Evolutionary conservation across 2,113 vertebrate genomes (phyloP), one percentile per base, ranked within the genome.

Genomic region (Ptyas mucosa): DNA sequence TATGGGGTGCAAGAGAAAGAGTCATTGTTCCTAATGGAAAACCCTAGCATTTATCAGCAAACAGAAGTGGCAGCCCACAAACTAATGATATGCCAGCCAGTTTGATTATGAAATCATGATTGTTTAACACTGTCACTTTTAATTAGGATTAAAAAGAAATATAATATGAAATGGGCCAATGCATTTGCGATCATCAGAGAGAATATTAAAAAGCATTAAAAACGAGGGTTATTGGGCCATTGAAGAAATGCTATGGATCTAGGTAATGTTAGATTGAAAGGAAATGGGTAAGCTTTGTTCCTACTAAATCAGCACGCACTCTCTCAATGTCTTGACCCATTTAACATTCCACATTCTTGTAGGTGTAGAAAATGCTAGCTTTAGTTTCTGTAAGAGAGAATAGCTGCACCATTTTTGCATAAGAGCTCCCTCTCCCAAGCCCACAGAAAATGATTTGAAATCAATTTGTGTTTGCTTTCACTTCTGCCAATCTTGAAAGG

Each of bases 51-150:
- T 96, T 96, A 94, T 94, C 96, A 94, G 94, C 90, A 96, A 95
- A 96, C 95, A 95, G 93, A 96, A 95, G 91, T 91, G 85, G 54
- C 69, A 94, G 87, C 93, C 1, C 26, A 85, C 91, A 95, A 96
- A 94, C 92, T 94, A 97, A 96, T 96, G 94, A 94, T 86, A 89
- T 95, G 94, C 88, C 55, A 93, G 95, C 89, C 96, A 94, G 97
- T 96, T 95, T 96, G 96, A 97, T 97, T 97, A 95, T 94, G 95
- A 88, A 94, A 93, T 94, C 94, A 95, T 92, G 92, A 95, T 96
- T 94, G 87, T 94, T 96, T 96, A 96, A 96, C 95, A 81, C 94
- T 96, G 96, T 95, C 95, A 95, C 94, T 96, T 96, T 93, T 96
- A 93, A 97, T 97, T 96, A 91, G 94, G 92, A 95, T 96, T 95